Evolutionary conservation across 1,140 invertebrate species (phyloP).

Genomic region (Caerostris darwini): DNA sequence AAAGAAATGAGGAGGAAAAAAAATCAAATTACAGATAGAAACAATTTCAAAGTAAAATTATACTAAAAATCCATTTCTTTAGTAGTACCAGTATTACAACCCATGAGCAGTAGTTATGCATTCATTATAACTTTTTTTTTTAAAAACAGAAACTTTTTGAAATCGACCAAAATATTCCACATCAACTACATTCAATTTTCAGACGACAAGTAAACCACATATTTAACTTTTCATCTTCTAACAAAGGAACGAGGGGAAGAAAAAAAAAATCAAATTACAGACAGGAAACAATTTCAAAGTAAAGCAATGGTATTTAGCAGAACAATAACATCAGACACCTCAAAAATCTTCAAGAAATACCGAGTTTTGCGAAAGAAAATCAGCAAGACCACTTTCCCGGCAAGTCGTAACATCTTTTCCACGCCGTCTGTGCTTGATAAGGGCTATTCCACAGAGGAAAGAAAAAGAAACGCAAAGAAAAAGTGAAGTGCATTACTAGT

Average conservation of each 20-base stretch:
- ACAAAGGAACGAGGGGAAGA: no score
- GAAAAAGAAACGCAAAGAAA: conserved; percentile 36
- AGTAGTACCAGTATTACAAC: no score
- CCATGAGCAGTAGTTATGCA: no score
- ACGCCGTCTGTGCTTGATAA: conserved; percentile 64
- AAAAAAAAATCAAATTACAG: not conserved
- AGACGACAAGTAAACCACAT: not conserved
- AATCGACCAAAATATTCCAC: not conserved
- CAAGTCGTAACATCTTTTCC: conserved; percentile 48
- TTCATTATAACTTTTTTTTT: no score
- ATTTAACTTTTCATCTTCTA: not conserved
- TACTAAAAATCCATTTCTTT: no score
- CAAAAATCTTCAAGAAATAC: not conserved
- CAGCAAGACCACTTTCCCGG: conserved; percentile 1
- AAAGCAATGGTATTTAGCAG: not conserved
- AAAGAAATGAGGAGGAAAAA: no score
- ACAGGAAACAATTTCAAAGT: not conserved
- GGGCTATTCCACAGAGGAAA: conserved; percentile 33
- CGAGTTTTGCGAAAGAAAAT: not conserved
- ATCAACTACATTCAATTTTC: not conserved
- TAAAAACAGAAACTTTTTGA: no score
- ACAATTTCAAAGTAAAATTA: no score
- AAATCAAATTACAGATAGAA: no score
- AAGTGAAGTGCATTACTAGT: conserved; percentile 14
- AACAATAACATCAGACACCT: not conserved